These are phyloP conservation scores for Alviniconcha marisindica DNA, from an alignment of 1,140 invertebrate species.

Conservation along the genomic window DNA sequence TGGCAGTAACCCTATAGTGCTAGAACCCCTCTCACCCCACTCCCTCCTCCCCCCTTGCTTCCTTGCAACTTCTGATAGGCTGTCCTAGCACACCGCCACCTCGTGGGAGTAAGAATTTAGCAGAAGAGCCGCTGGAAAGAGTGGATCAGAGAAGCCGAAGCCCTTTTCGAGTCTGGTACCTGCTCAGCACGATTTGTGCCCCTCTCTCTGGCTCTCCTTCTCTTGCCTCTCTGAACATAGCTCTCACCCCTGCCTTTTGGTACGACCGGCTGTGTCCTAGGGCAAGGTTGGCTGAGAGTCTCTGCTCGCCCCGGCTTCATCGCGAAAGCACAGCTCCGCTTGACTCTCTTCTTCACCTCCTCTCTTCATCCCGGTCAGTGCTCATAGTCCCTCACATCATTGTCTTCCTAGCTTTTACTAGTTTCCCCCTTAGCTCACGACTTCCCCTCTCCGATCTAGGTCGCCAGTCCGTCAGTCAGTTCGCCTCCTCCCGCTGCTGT, in stretches of 20 bases:
- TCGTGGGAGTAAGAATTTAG: slow-evolving; percentile 2
- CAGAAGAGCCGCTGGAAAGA: background rate
- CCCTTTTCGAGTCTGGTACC: slow-evolving; percentile 34
- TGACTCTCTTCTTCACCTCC: slow-evolving; percentile 1
- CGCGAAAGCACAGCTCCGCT: background rate
- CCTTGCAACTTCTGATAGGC: slow-evolving; percentile 2
- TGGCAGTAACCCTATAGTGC: slow-evolving; percentile 28
- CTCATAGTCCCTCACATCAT: too few species aligned
- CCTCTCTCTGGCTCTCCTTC: slow-evolving; percentile 23
- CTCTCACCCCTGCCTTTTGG: slow-evolving; percentile 26
- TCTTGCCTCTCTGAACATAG: slow-evolving; percentile 22
- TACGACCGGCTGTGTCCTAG: background rate
- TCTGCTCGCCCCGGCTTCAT: background rate
- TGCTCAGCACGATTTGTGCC: slow-evolving; percentile 4
- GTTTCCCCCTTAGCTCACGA: background rate
- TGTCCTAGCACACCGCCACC: background rate
- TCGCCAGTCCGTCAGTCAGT: background rate
- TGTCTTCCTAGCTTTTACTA: background rate
- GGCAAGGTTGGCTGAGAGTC: background rate
- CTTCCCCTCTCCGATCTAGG: background rate
- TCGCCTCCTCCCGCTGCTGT: background rate
- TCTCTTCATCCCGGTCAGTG: slow-evolving; percentile 17
- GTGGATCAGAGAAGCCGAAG: slow-evolving; percentile 4
- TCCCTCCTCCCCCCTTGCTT: background rate
- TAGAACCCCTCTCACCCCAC: background rate